Evolutionary conservation across 2,888 invertebrate species (phyloP).

Genomic region (Mermis nigrescens): DNA sequence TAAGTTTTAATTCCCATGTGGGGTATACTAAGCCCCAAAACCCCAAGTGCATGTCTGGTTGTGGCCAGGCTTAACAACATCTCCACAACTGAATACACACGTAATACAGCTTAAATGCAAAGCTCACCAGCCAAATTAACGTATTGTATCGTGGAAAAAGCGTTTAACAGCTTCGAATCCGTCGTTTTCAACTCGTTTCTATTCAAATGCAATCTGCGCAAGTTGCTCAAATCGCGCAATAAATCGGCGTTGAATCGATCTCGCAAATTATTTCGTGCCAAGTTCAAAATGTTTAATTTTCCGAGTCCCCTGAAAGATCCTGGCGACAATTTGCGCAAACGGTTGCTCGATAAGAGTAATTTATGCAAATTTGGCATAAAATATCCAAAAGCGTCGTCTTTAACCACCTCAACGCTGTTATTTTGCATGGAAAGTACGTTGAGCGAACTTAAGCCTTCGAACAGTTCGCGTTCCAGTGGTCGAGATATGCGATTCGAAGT

Average conservation of each 20-base stretch:
- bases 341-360: constrained; percentile 36
- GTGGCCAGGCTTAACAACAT: no score
- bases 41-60: no score
- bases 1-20: no score
- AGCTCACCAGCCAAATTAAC: constrained; percentile 24
- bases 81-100: no score
- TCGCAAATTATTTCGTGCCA: constrained; percentile 13
- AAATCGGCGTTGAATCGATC: not conserved
- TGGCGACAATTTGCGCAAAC: constrained; percentile 17
- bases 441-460: constrained; percentile 15
- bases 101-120: no score
- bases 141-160: constrained; percentile 17
- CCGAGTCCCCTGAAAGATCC: constrained; percentile 1
- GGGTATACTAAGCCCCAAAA: no score
- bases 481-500: constrained; percentile 19
- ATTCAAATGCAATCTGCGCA: not conserved
- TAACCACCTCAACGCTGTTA: constrained; percentile 31
- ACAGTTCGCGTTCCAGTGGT: constrained; percentile 15
- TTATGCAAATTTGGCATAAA: constrained; percentile 30
- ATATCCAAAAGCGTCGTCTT: constrained; percentile 30
- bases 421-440: constrained; percentile 32
- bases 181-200: constrained; percentile 6
- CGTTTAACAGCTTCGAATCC: constrained; percentile 5
- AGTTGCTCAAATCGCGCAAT: not conserved
- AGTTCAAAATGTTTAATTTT: constrained; percentile 17